Conservation (phyloP, 2,888 invertebrate genomes). For the Machimus atricapillus region DNA sequence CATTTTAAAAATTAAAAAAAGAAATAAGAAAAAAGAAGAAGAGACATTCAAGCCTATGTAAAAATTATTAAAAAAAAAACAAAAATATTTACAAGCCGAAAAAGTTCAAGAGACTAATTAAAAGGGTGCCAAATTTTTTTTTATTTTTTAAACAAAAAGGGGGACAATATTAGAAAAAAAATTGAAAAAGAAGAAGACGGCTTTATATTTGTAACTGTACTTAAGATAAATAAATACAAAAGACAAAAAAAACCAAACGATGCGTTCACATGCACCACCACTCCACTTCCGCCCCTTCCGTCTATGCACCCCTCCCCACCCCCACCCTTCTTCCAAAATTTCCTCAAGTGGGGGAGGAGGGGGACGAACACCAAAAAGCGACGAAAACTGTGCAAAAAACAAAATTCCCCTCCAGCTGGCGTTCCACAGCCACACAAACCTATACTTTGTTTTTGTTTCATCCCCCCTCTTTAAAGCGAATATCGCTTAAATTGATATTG, state of each 20-base stretch:
- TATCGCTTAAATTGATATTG: not conserved
- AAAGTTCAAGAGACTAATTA: not conserved
- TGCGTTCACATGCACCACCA: not conserved
- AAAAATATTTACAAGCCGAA: not conserved
- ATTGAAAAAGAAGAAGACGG: not conserved
- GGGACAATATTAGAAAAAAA: not conserved
- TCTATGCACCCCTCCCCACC: not conserved
- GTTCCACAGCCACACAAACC: too few relatives aligned
- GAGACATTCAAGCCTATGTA: not conserved
- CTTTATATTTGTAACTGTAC: not conserved
- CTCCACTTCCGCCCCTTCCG: too few relatives aligned
- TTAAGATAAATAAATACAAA: not conserved
- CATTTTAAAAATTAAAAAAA: not conserved
- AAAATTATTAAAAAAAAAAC: not conserved
- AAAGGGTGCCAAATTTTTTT: not conserved
- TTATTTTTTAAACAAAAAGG: not conserved
- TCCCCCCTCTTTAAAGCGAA: too few relatives aligned
- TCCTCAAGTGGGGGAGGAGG: not conserved
- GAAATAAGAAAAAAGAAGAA: not conserved
- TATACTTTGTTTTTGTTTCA: too few relatives aligned
- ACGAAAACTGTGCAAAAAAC: too few relatives aligned
- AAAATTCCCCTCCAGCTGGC: not conserved
- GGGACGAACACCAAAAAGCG: too few relatives aligned
- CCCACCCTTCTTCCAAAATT: not conserved
- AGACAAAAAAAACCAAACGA: not conserved